Conservation (phyloP, 2,113 vertebrate species). For the Nettapus auritus region DNA sequence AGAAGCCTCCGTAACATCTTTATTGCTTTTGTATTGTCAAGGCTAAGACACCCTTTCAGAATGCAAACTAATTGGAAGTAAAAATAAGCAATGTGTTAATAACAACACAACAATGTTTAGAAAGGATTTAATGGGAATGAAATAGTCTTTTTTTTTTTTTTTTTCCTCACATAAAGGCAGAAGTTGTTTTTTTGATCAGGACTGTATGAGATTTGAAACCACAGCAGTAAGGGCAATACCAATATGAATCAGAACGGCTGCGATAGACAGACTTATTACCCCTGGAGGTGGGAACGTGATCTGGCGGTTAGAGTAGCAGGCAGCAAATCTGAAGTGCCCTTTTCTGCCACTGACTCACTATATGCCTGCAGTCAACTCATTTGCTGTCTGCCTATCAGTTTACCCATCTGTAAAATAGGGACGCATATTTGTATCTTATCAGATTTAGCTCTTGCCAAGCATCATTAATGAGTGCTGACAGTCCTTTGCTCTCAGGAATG, state of each 20-base stretch:
- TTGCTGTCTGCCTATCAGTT: neutral
- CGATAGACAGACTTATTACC: neutral
- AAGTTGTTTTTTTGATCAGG: neutral
- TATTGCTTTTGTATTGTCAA: neutral
- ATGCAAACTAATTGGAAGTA: neutral
- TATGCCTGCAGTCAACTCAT: neutral
- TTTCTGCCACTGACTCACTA: neutral
- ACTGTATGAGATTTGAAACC: slow-evolving; percentile 24
- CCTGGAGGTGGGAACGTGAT: neutral
- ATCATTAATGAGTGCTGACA: neutral
- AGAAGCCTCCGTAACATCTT: rapidly evolving
- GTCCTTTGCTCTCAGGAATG: neutral
- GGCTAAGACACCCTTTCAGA: neutral
- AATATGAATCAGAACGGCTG: neutral
- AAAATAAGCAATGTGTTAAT: neutral
- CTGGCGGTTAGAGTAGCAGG: neutral
- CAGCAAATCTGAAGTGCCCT: neutral
- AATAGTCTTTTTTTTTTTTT: neutral
- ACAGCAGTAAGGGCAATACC: neutral
- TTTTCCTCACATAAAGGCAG: slow-evolving; percentile 25
- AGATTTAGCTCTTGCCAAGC: neutral
- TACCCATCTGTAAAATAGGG: neutral
- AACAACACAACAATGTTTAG: neutral
- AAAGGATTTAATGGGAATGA: slow-evolving; percentile 21
- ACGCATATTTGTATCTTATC: neutral